Base-by-base conservation (phyloP, 2,113 vertebrate genomes). In the Cryptomyrus ogoouensis region DNA sequence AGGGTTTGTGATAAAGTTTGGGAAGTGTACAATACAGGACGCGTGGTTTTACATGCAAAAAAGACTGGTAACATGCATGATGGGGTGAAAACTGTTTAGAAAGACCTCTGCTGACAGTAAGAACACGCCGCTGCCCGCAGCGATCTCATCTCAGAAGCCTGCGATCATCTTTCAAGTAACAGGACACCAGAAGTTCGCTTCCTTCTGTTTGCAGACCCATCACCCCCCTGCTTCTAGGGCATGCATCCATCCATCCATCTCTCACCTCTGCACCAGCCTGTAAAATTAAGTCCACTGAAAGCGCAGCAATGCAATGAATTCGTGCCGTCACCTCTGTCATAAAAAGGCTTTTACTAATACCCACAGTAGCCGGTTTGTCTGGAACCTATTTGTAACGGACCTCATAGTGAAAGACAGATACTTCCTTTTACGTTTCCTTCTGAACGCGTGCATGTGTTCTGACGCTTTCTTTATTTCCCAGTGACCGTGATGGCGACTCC, bases 401-500 rank as follows among this genome's bases (percentile, higher is more conserved):
- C 3, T 10, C 42, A 21, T 9, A 21, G 15, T 83, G 35, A 83
- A 46, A 42, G 9, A 21, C 44, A 83, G 42, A 47, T 24, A 83
- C 15, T 44, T 46, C 77, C 5, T 46, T 83, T 83, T n/a, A 83
- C 9, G 7, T 24, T 15, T 46, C 17, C 5, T 12, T 46, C 17
- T 87, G 27, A 52, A 31, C 21, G 27, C 17, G 50, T 39, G n/a
- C 39, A 5, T n/a, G 49, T 53, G 4, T 88, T 58, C 27, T 50
- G 24, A 52, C 27, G n/a, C 31, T 49, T 93, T 92, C 89, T 74
- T n/a, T 52, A 44, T 92, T 86, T 13, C 90, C 94, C 91, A 92
- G 89, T 53, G 91, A 89, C 90, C 93, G 94, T 93, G 92, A 98
- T 98, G 97, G 97, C 97, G 95, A 98, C 97, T 92, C 96, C 97